Conservation (phyloP, 2,113 vertebrate species). For the Beaufortia kweichowensis region DNA sequence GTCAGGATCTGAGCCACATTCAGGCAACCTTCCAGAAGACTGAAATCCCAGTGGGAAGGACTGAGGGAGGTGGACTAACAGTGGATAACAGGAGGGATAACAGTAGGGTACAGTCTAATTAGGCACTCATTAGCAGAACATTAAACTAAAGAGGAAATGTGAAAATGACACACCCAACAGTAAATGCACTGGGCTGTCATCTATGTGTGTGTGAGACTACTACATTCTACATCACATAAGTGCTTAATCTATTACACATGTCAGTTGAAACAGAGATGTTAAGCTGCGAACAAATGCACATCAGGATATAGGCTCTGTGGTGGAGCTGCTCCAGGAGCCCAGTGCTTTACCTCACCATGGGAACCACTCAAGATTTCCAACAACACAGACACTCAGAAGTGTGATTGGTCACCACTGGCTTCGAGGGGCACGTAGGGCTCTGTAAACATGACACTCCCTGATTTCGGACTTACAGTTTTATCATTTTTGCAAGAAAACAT, state of each 20-base stretch:
- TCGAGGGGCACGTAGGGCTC: background rate
- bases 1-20: background rate
- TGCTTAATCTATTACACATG: background rate
- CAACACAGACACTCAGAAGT: conserved; percentile 39
- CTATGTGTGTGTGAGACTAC: background rate
- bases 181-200: background rate
- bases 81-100: too few relatives aligned
- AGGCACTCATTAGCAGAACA: conserved; percentile 7
- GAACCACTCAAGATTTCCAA: conserved; percentile 37
- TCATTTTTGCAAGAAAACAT: background rate
- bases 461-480: background rate
- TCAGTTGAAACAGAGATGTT: background rate
- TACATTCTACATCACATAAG: background rate
- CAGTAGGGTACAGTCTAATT: conserved; percentile 16
- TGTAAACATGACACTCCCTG: background rate
- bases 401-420: conserved; percentile 6
- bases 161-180: background rate
- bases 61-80: conserved; percentile 8
- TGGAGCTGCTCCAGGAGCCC: conserved; percentile 29
- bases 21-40: conserved; percentile 19
- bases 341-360: conserved; percentile 41
- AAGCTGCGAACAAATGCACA: background rate
- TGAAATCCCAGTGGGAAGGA: conserved; percentile 24
- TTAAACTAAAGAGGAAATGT: conserved; percentile 13
- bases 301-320: background rate